Percentiles rank a stretch among this genome's conserved stretches.
phyloP scores from a whole-genome alignment of 2,113 vertebrate species.

The Microcebus griseorufus region DNA sequence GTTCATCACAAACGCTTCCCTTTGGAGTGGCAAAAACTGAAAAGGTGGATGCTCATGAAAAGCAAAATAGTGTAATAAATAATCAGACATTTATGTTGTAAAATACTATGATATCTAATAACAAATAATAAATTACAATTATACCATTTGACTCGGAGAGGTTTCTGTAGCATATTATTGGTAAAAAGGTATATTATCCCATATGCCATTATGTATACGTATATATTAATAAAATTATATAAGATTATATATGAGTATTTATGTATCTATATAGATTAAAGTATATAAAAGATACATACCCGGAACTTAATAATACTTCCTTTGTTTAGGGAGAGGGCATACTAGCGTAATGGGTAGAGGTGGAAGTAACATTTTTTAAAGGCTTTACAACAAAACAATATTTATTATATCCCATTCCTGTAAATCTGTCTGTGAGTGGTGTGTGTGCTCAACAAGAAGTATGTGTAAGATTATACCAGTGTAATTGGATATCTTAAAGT shows the following conservation, averaged over 20 bases:
- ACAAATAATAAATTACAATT: conserved; percentile 1
- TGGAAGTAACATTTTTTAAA: not conserved
- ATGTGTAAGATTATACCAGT: not conserved
- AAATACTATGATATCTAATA: conserved; percentile 3
- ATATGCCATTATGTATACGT: not conserved
- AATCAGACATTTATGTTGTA: not conserved
- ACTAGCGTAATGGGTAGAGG: not conserved
- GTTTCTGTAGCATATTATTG: not conserved
- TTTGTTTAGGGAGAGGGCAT: not conserved
- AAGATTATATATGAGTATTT: not conserved
- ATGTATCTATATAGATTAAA: not conserved
- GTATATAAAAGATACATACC: not conserved
- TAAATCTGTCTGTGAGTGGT: not conserved
- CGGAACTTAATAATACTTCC: not conserved
- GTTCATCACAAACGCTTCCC: not conserved
- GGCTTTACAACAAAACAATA: not conserved
- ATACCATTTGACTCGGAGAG: not conserved
- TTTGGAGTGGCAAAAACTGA: not conserved
- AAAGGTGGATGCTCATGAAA: not conserved
- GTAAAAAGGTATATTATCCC: not conserved
- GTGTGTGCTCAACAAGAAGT: not conserved
- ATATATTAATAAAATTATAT: not conserved
- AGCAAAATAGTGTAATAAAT: not conserved
- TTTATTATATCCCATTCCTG: not conserved
- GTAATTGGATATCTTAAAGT: conserved; percentile 5